phyloP scores from a whole-genome alignment of 2,113 vertebrate species.

The Brevimyrus niger region DNA sequence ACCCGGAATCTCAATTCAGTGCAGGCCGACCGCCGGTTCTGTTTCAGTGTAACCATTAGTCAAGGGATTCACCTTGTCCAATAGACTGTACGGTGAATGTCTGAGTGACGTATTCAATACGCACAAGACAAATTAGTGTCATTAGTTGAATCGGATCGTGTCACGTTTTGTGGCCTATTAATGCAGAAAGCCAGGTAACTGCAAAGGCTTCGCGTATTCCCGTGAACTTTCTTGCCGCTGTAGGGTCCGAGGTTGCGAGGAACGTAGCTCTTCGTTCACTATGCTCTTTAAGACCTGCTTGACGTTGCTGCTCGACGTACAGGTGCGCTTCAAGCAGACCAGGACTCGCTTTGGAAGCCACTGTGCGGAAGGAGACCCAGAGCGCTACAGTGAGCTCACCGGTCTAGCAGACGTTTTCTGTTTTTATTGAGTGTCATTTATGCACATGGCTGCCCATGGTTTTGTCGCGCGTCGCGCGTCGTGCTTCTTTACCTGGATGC shows the following conservation, averaged over 20 bases:
- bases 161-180: background rate
- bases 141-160: no score
- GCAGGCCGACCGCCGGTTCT: background rate
- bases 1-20: background rate
- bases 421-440: background rate
- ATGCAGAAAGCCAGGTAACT: background rate
- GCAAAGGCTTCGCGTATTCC: background rate
- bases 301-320: background rate
- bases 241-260: background rate
- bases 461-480: background rate
- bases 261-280: background rate
- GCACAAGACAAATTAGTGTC: background rate
- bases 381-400: background rate
- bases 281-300: background rate
- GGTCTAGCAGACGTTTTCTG: background rate
- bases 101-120: background rate
- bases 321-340: background rate
- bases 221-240: background rate
- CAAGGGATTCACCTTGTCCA: background rate
- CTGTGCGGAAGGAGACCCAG: background rate
- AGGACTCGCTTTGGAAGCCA: background rate
- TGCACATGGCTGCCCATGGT: background rate
- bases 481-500: background rate
- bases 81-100: background rate
- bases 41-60: background rate